Base-by-base conservation (phyloP, 2,113 vertebrate genomes). In the Prunella himalayana region DNA sequence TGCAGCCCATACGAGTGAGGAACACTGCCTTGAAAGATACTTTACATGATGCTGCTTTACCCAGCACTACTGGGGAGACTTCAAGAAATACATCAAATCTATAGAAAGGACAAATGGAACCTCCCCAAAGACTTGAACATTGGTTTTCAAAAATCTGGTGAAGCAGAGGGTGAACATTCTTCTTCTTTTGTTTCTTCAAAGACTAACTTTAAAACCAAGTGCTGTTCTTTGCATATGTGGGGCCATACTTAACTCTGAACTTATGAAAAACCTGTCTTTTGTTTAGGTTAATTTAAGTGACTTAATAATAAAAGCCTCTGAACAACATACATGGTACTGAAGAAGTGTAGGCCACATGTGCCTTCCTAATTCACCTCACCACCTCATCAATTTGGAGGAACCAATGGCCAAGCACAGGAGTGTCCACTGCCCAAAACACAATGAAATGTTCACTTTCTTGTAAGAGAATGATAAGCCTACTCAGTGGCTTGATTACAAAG, bases 1-100 rank as follows among this genome's bases (percentile, higher is more conserved):
- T 96, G 53, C 80, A 97, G 91, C 96, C 96, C 65, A 98, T 98
- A 96, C 90, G 64, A 93, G 83, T 98, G 94, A 96, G 97, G 88
- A 97, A 35, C 45, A 33, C 68, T 69, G 92, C 84, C 61, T 95
- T 98, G 80, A 90, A 93, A 73, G 92, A 95, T 63, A 44, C 86
- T 82, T 86, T 22, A 68, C 35, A 50, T 47, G 88, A 68, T 88
- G 51, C 50, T 81, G 39, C 79, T 92, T 86, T 80, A 66, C 47
- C 77, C 57, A 77, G 70, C 50, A 42, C 81, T 88, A 18, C 72
- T 39, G 80, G 22, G 28, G 79, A 86, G 23, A 92, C 65, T 76
- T 72, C 13, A 6, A 82, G 64, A 44, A 69, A 72, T 57, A 28
- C 33, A 16, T 72, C 79, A 39, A n/a, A 42, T 18, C 57, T 53